These are phyloP conservation scores for Psittacus erithacus DNA, from an alignment of 2,113 vertebrate species.

Conservation along the genomic window DNA sequence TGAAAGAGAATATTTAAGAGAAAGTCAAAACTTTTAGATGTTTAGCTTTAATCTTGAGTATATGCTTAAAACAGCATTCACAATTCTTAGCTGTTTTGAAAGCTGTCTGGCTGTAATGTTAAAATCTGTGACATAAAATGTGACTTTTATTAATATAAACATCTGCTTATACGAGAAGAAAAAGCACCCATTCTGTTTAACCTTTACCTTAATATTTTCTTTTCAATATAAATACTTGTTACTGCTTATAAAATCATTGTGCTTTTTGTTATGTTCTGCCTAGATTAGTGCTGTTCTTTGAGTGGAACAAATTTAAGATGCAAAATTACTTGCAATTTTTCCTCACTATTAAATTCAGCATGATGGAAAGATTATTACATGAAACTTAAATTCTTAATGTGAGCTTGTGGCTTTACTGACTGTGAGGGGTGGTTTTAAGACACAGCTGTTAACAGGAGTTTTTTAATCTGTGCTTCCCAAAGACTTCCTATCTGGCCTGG, in stretches of 20 bases:
- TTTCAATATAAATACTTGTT: not conserved
- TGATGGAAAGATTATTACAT: not conserved
- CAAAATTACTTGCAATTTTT: not conserved
- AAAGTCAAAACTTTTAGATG: not conserved
- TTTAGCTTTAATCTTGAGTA: not conserved
- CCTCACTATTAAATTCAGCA: not conserved
- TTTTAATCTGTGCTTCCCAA: not conserved
- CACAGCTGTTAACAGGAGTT: not conserved
- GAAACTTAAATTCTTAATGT: not conserved
- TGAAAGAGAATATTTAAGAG: not conserved
- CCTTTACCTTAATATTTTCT: not conserved
- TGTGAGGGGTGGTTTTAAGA: not conserved
- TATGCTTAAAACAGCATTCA: not conserved
- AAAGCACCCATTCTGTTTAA: not conserved
- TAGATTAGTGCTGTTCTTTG: not conserved
- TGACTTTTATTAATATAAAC: not conserved
- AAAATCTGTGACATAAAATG: not conserved
- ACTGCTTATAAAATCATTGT: not conserved
- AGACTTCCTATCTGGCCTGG: not conserved
- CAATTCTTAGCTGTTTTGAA: not conserved
- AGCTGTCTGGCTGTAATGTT: not conserved
- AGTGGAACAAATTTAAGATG: not conserved
- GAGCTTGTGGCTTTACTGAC: not conserved
- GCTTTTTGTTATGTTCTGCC: not conserved
- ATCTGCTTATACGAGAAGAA: not conserved